A percentile compares a stretch with the other conserved stretches of the same genome.
phyloP scores from a whole-genome alignment of 1,140 invertebrate species.

The Leptonema lineaticorne region DNA sequence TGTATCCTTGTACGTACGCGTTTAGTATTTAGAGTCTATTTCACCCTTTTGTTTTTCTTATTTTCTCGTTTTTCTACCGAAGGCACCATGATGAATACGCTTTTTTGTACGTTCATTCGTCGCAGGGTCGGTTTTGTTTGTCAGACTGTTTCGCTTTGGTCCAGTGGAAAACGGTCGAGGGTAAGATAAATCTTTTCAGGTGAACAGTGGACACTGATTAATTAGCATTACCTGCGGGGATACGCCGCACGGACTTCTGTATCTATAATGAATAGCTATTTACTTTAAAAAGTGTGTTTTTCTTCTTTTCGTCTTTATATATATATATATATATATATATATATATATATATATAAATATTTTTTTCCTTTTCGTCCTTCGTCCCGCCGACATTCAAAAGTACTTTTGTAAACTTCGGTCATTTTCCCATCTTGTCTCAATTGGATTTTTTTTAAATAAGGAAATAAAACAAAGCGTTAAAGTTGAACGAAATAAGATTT shows the following conservation, averaged over 20 bases:
- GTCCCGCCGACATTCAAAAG: neutral
- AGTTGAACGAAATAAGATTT: no score
- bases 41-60: neutral
- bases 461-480: no score
- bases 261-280: constrained; percentile 31
- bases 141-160: constrained; percentile 20
- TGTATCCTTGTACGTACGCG: no score
- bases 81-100: constrained; percentile 21
- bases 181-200: constrained; percentile 32
- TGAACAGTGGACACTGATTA: constrained; percentile 30
- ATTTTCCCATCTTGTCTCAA: neutral
- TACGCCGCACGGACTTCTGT: constrained; percentile 19
- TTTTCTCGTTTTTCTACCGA: constrained; percentile 9
- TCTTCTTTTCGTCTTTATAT: neutral
- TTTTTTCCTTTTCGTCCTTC: neutral
- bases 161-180: constrained; percentile 23
- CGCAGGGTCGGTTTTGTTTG: constrained; percentile 28
- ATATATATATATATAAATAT: no score
- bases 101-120: constrained; percentile 19
- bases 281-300: constrained; percentile 22
- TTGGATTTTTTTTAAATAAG: no score
- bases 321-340: neutral
- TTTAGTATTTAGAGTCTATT: no score
- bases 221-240: constrained; percentile 27
- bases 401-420: neutral